Evolutionary conservation across 2,888 invertebrate genomes (phyloP).

Genomic region (Trilocha varians): DNA sequence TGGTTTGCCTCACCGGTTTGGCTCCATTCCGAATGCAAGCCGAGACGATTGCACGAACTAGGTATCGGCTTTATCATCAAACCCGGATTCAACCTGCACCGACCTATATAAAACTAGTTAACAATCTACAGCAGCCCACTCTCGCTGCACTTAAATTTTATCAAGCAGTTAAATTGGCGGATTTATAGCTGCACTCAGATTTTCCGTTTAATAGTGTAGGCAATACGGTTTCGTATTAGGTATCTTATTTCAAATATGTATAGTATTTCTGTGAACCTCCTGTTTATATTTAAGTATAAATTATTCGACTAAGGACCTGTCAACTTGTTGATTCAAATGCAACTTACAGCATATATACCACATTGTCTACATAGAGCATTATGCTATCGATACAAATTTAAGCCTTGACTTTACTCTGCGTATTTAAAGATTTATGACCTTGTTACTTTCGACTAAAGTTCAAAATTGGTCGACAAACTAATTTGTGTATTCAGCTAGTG

Average conservation of each 20-base stretch:
- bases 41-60: no score
- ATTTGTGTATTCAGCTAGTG: slow-evolving; percentile 23
- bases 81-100: slow-evolving; percentile 33
- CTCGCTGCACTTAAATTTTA: slow-evolving; percentile 29
- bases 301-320: not conserved
- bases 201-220: slow-evolving; percentile 22
- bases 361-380: not conserved
- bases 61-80: slow-evolving; percentile 31
- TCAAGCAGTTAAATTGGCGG: slow-evolving; percentile 23
- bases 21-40: slow-evolving; percentile 36
- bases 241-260: not conserved
- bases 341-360: not conserved
- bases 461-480: slow-evolving; percentile 24
- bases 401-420: slow-evolving; percentile 12
- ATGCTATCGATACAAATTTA: slow-evolving; percentile 16
- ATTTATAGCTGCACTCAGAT: slow-evolving; percentile 25
- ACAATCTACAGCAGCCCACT: slow-evolving; percentile 21
- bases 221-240: slow-evolving; percentile 3
- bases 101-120: slow-evolving; percentile 37
- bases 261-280: no score
- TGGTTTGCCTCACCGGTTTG: slow-evolving; percentile 33
- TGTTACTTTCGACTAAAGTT: slow-evolving; percentile 26
- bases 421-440: slow-evolving; percentile 19
- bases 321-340: not conserved
- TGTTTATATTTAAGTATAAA: not conserved